Percentiles rank a stretch among this genome's conserved stretches.
phyloP scores from a whole-genome alignment of 1,140 invertebrate genomes.

The Elysia chlorotica region DNA sequence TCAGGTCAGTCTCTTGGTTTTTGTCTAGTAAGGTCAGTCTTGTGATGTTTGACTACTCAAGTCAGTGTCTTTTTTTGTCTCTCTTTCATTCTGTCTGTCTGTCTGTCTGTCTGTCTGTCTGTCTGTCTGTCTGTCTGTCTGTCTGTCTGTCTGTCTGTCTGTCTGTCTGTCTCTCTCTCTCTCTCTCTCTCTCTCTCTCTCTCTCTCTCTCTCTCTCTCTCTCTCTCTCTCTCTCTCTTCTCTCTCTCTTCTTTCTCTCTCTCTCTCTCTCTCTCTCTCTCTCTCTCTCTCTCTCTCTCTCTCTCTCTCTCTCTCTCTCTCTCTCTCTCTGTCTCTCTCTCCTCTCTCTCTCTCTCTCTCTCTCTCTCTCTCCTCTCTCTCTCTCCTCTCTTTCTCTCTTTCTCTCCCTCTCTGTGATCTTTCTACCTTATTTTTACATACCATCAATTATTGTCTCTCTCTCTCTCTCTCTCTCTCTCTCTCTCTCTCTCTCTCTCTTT shows the following conservation, averaged over 20 bases:
- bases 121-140: background rate
- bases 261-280: background rate
- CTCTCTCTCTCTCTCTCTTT: background rate
- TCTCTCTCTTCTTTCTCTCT: background rate
- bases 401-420: background rate
- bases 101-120: background rate
- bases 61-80: background rate
- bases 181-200: background rate
- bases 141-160: background rate
- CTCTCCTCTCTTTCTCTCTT: background rate
- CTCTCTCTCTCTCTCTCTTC: background rate
- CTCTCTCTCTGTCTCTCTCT: background rate
- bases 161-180: background rate
- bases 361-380: background rate
- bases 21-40: no score
- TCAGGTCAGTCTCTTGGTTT: conserved; percentile 80
- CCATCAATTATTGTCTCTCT: background rate
- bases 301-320: background rate
- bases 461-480: background rate
- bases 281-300: background rate
- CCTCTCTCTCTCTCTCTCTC: background rate
- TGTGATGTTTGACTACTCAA: no score
- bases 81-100: background rate
- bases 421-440: background rate
- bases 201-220: background rate